Percentiles rank a stretch among this genome's conserved stretches.
Conservation (phyloP, 1,140 invertebrate species). For the Leptonema lineaticorne region DNA sequence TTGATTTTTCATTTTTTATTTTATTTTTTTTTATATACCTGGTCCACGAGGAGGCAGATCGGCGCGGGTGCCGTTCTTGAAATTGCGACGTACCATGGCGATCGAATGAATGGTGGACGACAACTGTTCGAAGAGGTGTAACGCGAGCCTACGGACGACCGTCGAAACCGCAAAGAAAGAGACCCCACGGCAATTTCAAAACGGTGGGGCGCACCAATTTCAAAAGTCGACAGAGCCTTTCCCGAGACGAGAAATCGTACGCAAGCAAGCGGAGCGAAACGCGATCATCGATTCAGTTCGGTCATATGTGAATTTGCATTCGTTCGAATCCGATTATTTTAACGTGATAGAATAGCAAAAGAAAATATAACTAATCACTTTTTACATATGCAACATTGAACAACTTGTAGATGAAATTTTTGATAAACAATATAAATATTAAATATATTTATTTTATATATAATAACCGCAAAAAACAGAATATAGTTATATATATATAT, state of each 20-base stretch:
- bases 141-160: slow-evolving; percentile 44
- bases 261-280: neutral
- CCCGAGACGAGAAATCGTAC: neutral
- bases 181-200: slow-evolving; percentile 9
- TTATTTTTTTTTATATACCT: too few relatives aligned
- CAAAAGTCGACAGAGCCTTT: neutral
- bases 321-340: too few relatives aligned
- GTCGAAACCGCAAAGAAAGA: neutral
- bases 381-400: too few relatives aligned
- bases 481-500: too few relatives aligned
- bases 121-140: slow-evolving; percentile 37
- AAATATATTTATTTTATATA: too few relatives aligned
- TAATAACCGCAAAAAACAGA: too few relatives aligned
- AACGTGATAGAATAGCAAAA: too few relatives aligned
- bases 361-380: too few relatives aligned
- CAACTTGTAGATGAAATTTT: too few relatives aligned
- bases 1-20: too few relatives aligned
- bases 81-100: slow-evolving; percentile 48
- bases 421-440: too few relatives aligned
- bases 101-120: slow-evolving; percentile 29
- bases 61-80: slow-evolving; percentile 46
- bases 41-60: slow-evolving; percentile 49
- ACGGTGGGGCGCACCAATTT: neutral
- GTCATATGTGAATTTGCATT: too few relatives aligned
- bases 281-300: neutral